Evolutionary conservation across 1,140 invertebrate genomes (phyloP).

Genomic region (Drosophila pseudoananassae): DNA sequence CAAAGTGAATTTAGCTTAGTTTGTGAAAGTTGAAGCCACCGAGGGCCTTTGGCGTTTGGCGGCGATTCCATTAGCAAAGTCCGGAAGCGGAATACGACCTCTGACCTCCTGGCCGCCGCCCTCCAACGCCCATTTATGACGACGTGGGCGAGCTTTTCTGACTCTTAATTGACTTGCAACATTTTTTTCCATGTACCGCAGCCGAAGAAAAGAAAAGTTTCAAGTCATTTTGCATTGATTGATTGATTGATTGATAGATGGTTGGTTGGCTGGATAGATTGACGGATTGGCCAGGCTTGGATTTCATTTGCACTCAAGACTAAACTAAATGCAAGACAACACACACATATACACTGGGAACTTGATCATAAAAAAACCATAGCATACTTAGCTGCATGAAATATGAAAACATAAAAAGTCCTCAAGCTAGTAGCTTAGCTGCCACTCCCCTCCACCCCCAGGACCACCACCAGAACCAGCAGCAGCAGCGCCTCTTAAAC

Average conservation of each 20-base stretch:
- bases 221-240: constrained; percentile 54
- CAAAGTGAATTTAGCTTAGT: constrained; percentile 10
- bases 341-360: background rate
- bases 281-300: constrained; percentile 40
- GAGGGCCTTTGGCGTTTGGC: constrained; percentile 12
- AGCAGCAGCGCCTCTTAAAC: background rate
- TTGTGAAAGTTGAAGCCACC: background rate
- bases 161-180: constrained; percentile 44
- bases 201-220: constrained; percentile 23
- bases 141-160: constrained; percentile 8
- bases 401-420: constrained; percentile 31
- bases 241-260: constrained; percentile 19
- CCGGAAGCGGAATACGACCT: constrained; percentile 34
- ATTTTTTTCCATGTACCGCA: constrained; percentile 23
- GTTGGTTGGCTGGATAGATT: constrained; percentile 8
- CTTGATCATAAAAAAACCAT: constrained; percentile 16
- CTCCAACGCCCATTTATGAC: too few relatives aligned
- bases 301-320: constrained; percentile 43
- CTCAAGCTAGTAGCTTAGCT: background rate
- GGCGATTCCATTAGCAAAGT: constrained; percentile 35
- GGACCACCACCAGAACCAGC: too few relatives aligned
- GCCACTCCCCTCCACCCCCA: background rate
- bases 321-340: constrained; percentile 22
- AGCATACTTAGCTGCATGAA: constrained; percentile 61
- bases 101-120: constrained; percentile 15